phyloP scores from a whole-genome alignment of 2,888 invertebrate genomes.

The Ennomos quercinarius region DNA sequence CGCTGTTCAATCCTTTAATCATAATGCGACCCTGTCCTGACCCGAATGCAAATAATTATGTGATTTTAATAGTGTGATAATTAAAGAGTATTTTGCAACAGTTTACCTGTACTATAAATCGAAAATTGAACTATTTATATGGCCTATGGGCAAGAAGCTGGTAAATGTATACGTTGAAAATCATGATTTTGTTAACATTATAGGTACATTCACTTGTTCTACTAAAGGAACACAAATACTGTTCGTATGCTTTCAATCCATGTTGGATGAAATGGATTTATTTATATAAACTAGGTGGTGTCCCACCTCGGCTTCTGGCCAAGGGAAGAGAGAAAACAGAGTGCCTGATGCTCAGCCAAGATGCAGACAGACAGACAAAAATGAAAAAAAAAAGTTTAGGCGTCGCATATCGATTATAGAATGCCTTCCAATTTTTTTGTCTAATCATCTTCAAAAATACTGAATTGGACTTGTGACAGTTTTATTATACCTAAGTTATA shows the following conservation, averaged over 20 bases:
- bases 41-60: slow-evolving; percentile 14
- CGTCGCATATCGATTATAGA: no score
- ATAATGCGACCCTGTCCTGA: slow-evolving; percentile 11
- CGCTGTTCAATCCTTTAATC: background rate
- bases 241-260: no score
- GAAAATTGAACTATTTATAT: slow-evolving; percentile 19
- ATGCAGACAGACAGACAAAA: no score
- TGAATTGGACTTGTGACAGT: no score
- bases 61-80: slow-evolving; percentile 18
- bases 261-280: no score
- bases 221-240: background rate
- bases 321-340: no score
- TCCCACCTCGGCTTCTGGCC: no score
- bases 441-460: no score
- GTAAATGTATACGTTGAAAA: background rate
- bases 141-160: slow-evolving; percentile 13
- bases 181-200: background rate
- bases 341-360: no score
- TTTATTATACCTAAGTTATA: no score
- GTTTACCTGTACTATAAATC: slow-evolving; percentile 18
- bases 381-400: background rate
- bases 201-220: slow-evolving; percentile 3
- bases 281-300: no score
- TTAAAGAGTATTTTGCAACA: slow-evolving; percentile 22
- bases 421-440: no score